A percentile compares a stretch with the other conserved stretches of the same genome.
These are phyloP conservation scores for Euproctis similis DNA, from an alignment of 2,888 invertebrate genomes.

Conservation along the genomic window DNA sequence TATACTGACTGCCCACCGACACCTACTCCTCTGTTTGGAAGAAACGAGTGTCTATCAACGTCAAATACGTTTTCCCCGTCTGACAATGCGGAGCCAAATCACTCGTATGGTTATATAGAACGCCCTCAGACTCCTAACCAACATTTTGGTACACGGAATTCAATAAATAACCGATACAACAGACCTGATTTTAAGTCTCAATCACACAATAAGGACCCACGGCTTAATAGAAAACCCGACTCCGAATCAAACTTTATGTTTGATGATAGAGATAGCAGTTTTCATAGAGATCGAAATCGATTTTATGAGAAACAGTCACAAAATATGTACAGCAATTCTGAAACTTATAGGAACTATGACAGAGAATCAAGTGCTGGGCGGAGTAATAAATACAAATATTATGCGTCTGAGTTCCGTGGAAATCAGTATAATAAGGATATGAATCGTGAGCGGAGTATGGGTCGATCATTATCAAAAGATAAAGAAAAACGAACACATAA, in stretches of 20 bases:
- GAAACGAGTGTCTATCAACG: constrained; percentile 21
- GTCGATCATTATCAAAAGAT: constrained; percentile 13
- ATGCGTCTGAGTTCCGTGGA: constrained; percentile 10
- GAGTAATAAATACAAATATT: constrained; percentile 27
- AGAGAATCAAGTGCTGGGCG: constrained; percentile 32
- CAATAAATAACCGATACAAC: constrained; percentile 22
- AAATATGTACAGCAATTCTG: constrained; percentile 23
- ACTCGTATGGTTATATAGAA: constrained; percentile 8
- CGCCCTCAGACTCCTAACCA: constrained; percentile 14
- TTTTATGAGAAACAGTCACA: constrained; percentile 22
- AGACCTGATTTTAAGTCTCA: constrained; percentile 19
- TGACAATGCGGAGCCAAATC: constrained; percentile 15
- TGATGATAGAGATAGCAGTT: constrained; percentile 34
- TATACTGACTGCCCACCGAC: constrained; percentile 27
- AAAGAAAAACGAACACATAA: constrained; percentile 15
- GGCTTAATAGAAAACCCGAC: constrained; percentile 43
- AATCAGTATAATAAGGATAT: constrained; percentile 14
- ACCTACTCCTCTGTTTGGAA: constrained; percentile 27
- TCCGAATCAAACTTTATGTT: constrained; percentile 30
- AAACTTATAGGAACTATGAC: constrained; percentile 25
- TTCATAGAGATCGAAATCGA: constrained; percentile 34
- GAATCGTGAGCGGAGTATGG: constrained; percentile 2
- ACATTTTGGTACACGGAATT: constrained; percentile 16
- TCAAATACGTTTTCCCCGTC: constrained; percentile 24
- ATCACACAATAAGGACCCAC: constrained; percentile 42